Base-by-base conservation (phyloP, 2,888 invertebrate species). In the Morpho achilles region DNA sequence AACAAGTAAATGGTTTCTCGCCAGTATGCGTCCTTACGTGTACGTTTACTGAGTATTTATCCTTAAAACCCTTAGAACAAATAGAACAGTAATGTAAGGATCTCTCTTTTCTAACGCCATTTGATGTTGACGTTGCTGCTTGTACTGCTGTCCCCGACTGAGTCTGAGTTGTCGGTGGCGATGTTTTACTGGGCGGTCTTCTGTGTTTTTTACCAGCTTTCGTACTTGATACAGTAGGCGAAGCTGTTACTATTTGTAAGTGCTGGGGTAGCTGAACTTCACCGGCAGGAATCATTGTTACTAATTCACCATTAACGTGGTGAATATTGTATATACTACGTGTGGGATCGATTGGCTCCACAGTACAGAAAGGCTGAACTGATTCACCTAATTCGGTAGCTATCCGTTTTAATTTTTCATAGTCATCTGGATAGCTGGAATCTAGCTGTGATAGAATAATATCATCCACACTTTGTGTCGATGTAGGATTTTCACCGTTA, bases 1-100 rank as follows among this genome's bases (percentile, higher is more conserved):
- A 95, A 82, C 99, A 99, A 43, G 96, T 94, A 84, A 99, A 99
- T 0, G 99, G 99, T 77, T 99, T 99, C 84, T 99, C 99, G 0
- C 98, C 99, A 0, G 99, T 99, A 80, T 99, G 99, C 39, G 99
- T 99, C 70, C 99, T 93, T 69, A 99, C 97, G 84, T 99, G 99
- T 50, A 99, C 99, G 81, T 99, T 99, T 58, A 99, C 97, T 63
- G 98, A 96, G 92, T 99, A 99, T 82, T 97, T 97, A 84, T 97
- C 97, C 84, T 97, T 97, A 86, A 97, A 97, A 5, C 97, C 97
- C 79, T 97, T 97, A 71, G 96, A 96, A 85, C 97, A 98, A 82
- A 99, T 96, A 80, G 96, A 94, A 92, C 99, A 94, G 85, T 98
- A 95, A 84, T 99, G 95, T 67, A 98, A 86, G 61, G 97, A 95